Percentiles rank a stretch among this genome's conserved stretches.
phyloP scores from a whole-genome alignment of 2,888 invertebrate species.

The Hypselothyrea guttata region DNA sequence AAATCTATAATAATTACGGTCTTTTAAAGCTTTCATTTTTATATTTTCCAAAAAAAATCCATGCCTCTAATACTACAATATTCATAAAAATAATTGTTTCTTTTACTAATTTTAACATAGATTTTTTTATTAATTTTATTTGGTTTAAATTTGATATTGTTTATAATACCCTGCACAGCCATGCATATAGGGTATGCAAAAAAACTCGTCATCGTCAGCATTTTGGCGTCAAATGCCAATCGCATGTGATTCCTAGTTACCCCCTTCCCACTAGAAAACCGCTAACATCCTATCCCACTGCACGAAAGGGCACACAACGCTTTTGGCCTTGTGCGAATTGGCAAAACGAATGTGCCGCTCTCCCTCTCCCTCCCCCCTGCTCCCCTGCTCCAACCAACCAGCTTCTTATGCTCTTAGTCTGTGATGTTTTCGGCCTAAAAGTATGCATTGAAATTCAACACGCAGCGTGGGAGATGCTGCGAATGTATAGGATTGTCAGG shows the following conservation, averaged over 20 bases:
- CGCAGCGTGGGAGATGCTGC: slow-evolving; percentile 58
- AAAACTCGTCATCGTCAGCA: slow-evolving; percentile 71
- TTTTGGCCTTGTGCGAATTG: slow-evolving; percentile 58
- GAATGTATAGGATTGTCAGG: slow-evolving; percentile 27
- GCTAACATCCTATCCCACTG: not conserved
- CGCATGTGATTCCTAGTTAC: slow-evolving; percentile 70
- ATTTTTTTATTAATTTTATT: no score
- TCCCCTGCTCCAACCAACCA: not conserved
- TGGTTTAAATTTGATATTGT: no score
- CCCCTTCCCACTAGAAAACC: not conserved
- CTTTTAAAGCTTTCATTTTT: no score
- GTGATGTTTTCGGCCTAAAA: slow-evolving; percentile 64
- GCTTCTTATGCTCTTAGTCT: slow-evolving; percentile 5
- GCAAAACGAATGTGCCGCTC: slow-evolving; percentile 73
- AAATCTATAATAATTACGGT: no score
- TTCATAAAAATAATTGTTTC: no score
- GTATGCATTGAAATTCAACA: slow-evolving; percentile 77
- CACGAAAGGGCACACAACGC: slow-evolving; percentile 6
- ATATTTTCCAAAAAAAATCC: no score
- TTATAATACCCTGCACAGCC: no score
- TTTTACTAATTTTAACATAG: no score
- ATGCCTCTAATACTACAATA: no score
- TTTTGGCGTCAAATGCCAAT: slow-evolving; percentile 76
- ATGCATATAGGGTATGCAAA: not conserved
- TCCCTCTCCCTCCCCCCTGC: not conserved